Evolutionary conservation across 2,888 invertebrate genomes (phyloP).

Genomic region (Eurois occulta): DNA sequence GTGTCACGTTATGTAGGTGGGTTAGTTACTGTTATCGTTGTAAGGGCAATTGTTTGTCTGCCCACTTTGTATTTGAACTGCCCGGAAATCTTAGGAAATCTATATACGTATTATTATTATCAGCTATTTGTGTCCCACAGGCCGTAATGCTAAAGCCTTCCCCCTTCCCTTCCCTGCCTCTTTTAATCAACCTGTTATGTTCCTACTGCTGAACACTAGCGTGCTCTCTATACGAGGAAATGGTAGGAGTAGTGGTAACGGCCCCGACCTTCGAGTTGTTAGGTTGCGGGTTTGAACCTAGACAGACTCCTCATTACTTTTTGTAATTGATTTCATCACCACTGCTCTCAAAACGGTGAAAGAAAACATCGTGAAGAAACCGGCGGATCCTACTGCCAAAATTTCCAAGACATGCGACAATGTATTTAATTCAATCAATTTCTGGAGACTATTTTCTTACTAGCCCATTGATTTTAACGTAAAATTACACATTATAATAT

Average conservation of each 20-base stretch:
- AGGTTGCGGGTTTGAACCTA: neutral
- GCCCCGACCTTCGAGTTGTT: neutral
- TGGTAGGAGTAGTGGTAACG: neutral
- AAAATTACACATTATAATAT: neutral
- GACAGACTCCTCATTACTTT: neutral
- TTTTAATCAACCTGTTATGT: neutral
- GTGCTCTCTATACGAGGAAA: neutral
- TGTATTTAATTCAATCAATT: neutral
- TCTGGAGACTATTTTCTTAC: neutral
- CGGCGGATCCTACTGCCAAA: neutral
- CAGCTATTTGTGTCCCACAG: neutral
- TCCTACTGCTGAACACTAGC: neutral
- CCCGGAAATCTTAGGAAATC: neutral
- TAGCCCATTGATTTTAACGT: neutral
- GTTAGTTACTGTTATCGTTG: neutral
- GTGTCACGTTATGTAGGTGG: conserved; percentile 7
- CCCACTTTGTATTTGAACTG: conserved; percentile 1
- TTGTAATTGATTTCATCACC: neutral
- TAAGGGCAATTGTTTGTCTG: conserved; percentile 7
- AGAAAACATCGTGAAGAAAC: neutral
- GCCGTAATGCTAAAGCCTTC: neutral
- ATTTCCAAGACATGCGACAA: neutral
- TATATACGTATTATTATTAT: neutral
- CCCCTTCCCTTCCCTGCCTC: no score
- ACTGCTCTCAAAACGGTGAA: neutral